A percentile compares a stretch with the other conserved stretches of the same genome.
Evolutionary conservation across 2,113 vertebrate genomes (phyloP).

Genomic region (Dinomys branickii): DNA sequence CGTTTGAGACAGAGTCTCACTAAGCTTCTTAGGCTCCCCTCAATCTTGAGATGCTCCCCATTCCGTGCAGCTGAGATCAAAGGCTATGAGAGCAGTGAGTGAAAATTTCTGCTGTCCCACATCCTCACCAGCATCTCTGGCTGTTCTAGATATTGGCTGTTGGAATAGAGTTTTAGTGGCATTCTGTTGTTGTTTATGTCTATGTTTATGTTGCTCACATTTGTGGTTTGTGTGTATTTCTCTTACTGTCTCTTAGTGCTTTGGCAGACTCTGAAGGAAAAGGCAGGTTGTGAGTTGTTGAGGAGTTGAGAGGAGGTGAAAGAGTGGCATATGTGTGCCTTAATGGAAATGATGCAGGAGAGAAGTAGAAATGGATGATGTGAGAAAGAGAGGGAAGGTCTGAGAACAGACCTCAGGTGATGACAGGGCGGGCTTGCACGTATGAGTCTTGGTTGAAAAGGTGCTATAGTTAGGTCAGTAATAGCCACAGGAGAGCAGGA

Average conservation of each 20-base stretch:
- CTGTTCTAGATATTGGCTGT: background rate
- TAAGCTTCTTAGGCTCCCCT: background rate
- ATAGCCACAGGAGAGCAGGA: background rate
- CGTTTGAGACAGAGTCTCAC: background rate
- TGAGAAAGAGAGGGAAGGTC: background rate
- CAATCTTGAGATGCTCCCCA: background rate
- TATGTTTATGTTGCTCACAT: background rate
- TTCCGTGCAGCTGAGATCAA: background rate
- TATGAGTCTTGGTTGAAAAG: background rate
- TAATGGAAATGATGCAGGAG: background rate
- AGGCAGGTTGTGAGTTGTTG: background rate
- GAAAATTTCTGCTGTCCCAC: background rate
- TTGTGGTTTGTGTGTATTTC: background rate
- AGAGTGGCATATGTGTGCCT: background rate
- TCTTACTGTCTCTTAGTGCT: background rate
- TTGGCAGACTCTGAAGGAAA: background rate
- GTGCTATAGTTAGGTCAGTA: background rate
- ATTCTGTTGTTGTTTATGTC: background rate
- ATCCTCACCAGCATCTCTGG: background rate
- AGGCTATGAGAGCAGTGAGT: background rate
- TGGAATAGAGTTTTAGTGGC: background rate
- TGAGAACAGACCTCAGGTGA: background rate
- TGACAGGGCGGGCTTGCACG: background rate
- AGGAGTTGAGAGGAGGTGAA: background rate
- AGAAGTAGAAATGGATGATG: background rate